These are phyloP conservation scores for Sula dactylatra DNA, from an alignment of 2,113 vertebrate genomes.

Conservation along the genomic window DNA sequence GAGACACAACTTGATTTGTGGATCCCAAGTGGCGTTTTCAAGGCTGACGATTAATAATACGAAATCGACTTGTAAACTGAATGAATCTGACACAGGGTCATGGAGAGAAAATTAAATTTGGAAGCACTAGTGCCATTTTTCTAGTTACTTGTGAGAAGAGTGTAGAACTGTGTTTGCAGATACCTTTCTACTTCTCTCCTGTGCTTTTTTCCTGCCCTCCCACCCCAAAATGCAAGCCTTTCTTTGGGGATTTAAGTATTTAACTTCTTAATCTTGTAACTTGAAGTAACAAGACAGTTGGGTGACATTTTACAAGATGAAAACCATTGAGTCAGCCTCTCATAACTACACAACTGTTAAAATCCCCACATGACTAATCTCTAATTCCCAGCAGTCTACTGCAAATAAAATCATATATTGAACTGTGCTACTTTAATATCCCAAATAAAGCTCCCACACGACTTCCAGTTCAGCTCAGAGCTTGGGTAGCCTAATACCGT, in stretches of 20 bases:
- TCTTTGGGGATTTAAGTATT: constrained; percentile 22
- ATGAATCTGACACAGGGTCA: constrained; percentile 46
- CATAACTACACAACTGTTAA: constrained; percentile 60
- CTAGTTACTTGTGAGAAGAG: not conserved
- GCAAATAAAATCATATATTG: constrained; percentile 67
- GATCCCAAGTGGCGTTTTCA: constrained; percentile 36
- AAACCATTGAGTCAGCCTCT: constrained; percentile 65
- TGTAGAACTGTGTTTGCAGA: not conserved
- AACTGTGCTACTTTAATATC: constrained; percentile 45
- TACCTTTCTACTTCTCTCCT: not conserved
- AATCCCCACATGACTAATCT: constrained; percentile 66
- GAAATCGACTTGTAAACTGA: constrained; percentile 41
- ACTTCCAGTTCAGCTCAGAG: constrained; percentile 3
- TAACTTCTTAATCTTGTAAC: constrained; percentile 51
- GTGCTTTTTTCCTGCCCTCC: not conserved
- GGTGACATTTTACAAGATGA: constrained; percentile 64
- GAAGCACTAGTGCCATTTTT: constrained; percentile 46
- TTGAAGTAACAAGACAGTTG: constrained; percentile 62
- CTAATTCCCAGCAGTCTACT: constrained; percentile 59
- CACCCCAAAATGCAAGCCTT: not conserved
- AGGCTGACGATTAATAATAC: constrained; percentile 44
- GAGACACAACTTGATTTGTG: constrained; percentile 19
- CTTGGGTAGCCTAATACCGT: not conserved
- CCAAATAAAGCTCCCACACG: constrained; percentile 41
- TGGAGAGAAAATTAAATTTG: constrained; percentile 57